A percentile compares a stretch with the other conserved stretches of the same genome.
phyloP scores from a whole-genome alignment of 2,113 vertebrate species.

The Athene noctua region DNA sequence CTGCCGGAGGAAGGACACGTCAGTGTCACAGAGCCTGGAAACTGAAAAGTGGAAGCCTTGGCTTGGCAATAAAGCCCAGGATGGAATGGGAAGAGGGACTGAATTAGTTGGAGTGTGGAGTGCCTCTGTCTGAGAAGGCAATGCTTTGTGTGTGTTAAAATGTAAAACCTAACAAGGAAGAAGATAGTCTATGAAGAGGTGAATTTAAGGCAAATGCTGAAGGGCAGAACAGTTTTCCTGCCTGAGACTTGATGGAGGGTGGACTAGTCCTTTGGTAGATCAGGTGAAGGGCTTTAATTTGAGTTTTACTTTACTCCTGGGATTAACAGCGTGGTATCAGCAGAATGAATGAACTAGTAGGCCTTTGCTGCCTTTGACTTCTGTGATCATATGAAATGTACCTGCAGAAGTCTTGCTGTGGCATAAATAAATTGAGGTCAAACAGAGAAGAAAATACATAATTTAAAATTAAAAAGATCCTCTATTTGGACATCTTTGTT shows the following conservation, averaged over 20 bases:
- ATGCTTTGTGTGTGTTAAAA: fast-evolving
- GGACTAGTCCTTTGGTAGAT: not conserved
- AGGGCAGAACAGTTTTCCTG: not conserved
- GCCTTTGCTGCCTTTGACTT: not conserved
- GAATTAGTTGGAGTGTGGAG: not conserved
- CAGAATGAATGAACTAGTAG: not conserved
- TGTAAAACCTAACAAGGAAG: not conserved
- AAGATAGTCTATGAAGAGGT: fast-evolving
- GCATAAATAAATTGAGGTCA: not conserved
- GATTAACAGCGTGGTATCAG: not conserved
- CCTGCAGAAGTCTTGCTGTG: not conserved
- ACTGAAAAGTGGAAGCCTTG: fast-evolving
- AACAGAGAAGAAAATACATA: not conserved
- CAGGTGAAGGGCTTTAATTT: not conserved
- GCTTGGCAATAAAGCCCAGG: not conserved
- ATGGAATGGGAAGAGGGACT: not conserved
- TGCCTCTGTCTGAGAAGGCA: not conserved
- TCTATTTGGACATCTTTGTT: not conserved
- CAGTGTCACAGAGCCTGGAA: not conserved
- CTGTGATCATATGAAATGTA: not conserved
- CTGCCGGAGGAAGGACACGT: fast-evolving
- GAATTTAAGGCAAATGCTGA: not conserved
- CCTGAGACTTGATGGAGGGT: not conserved
- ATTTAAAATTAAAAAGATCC: not conserved
- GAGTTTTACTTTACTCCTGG: not conserved